phyloP scores from a whole-genome alignment of 2,888 invertebrate genomes.

The Diploptera punctata region DNA sequence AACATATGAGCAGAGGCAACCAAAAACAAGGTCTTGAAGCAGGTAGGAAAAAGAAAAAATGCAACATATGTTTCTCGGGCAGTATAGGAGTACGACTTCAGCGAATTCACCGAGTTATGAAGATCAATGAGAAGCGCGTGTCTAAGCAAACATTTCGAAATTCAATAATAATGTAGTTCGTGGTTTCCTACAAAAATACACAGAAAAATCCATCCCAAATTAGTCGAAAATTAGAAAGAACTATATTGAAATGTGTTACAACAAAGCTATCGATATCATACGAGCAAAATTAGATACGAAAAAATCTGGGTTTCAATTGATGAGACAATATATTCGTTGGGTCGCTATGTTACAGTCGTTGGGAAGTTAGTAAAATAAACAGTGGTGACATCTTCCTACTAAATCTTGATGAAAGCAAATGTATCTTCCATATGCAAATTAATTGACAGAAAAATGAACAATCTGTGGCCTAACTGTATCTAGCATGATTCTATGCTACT shows the following conservation, averaged over 20 bases:
- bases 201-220: conserved; percentile 9
- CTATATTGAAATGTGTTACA: background rate
- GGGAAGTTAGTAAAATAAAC: background rate
- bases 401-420: background rate
- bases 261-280: background rate
- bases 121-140: background rate
- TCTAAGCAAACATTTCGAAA: conserved; percentile 5
- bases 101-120: background rate
- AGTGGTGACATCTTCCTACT: background rate
- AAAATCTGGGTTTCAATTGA: background rate
- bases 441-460: background rate
- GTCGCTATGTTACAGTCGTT: background rate
- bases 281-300: background rate
- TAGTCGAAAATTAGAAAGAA: background rate
- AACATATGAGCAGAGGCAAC: too few relatives aligned
- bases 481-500: background rate
- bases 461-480: background rate
- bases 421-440: background rate
- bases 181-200: background rate
- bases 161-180: background rate
- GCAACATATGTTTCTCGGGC: background rate
- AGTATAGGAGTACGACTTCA: background rate
- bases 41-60: background rate
- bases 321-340: background rate
- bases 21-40: too few relatives aligned